Evolutionary conservation across 2,797 vertebrate species (phyloP).

Genomic region (Sorex maritimensis): DNA sequence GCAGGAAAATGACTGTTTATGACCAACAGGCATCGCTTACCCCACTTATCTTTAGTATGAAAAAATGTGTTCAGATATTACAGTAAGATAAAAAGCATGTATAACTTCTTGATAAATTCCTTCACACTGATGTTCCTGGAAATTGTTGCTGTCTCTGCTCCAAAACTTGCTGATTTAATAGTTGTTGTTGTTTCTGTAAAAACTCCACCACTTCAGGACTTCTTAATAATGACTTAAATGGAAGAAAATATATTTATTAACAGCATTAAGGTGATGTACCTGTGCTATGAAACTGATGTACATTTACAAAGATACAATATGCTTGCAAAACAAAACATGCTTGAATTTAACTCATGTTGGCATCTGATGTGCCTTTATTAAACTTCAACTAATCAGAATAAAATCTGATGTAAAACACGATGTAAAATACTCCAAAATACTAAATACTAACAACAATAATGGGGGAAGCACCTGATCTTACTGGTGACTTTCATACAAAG

Average conservation of each 20-base stretch:
- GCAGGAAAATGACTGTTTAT: conserved; percentile 59
- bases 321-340: conserved; percentile 50
- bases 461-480: neutral
- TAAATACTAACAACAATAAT: conserved; percentile 33
- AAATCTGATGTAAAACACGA: neutral
- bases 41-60: conserved; percentile 56
- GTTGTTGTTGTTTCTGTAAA: conserved; percentile 97
- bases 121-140: conserved; percentile 91
- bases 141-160: conserved; percentile 94
- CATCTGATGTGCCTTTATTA: neutral
- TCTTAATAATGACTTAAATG: conserved; percentile 95
- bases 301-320: conserved; percentile 15
- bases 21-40: neutral
- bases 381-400: conserved; percentile 39
- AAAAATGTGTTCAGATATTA: conserved; percentile 61
- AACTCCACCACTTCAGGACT: conserved; percentile 98
- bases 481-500: neutral
- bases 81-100: conserved; percentile 59
- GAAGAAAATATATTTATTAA: conserved; percentile 58
- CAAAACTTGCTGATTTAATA: conserved; percentile 95
- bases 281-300: neutral
- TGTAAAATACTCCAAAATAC: neutral
- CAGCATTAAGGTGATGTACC: conserved; percentile 27
- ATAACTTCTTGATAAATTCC: neutral
- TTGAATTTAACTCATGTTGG: conserved; percentile 16